Conservation (phyloP, 2,797 vertebrate genomes). For the Astyanax mexicanus region DNA sequence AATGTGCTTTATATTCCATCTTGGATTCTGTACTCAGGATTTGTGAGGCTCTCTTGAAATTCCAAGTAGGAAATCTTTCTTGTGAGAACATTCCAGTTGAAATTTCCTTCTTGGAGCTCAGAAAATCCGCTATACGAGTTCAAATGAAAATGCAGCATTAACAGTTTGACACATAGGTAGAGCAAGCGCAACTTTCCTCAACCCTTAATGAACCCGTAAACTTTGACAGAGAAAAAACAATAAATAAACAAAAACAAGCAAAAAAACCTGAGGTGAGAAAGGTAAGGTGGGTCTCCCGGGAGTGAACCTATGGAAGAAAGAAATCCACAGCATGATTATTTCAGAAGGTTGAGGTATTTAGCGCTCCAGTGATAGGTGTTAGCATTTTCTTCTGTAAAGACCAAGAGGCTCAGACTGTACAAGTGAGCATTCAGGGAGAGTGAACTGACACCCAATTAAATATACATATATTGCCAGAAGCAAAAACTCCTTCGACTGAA, state of each 20-base stretch:
- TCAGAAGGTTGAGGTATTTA: slow-evolving; percentile 21
- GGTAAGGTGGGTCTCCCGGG: background rate
- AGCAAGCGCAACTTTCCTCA: too few relatives aligned
- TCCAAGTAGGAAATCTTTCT: too few relatives aligned
- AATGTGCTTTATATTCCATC: too few relatives aligned
- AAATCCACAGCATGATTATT: slow-evolving; percentile 1
- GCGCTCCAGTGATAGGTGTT: slow-evolving; percentile 13
- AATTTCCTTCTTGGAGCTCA: too few relatives aligned
- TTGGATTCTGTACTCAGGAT: too few relatives aligned
- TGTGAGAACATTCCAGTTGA: too few relatives aligned
- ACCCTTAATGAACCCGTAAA: background rate
- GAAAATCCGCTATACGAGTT: too few relatives aligned
- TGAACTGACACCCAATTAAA: slow-evolving; percentile 68
- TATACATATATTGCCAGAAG: slow-evolving; percentile 65
- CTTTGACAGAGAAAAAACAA: background rate
- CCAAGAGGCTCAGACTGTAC: slow-evolving; percentile 32
- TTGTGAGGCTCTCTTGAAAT: too few relatives aligned
- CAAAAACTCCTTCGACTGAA: slow-evolving; percentile 52
- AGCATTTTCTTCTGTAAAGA: slow-evolving; percentile 35
- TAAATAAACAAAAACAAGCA: background rate
- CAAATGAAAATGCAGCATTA: too few relatives aligned
- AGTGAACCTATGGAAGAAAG: background rate
- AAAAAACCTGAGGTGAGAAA: background rate
- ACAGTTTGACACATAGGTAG: too few relatives aligned
- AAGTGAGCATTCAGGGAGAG: slow-evolving; percentile 37